Evolutionary conservation across 2,888 invertebrate species (phyloP).

Genomic region (Epinotia demarniana): DNA sequence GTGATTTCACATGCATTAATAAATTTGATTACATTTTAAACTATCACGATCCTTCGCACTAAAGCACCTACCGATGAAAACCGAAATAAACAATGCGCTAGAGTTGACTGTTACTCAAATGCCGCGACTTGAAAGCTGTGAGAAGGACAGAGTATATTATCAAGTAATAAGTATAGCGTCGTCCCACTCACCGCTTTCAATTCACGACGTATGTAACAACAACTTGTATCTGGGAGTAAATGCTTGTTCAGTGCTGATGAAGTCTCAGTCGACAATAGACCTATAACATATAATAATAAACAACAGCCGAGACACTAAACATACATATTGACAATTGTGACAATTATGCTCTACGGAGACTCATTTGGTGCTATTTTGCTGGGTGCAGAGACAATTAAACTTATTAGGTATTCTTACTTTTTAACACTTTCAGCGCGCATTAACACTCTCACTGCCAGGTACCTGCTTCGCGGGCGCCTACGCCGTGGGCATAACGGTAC

Average conservation of each 20-base stretch:
- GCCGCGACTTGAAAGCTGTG: background rate
- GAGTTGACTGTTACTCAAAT: constrained; percentile 2
- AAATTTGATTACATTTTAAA: constrained; percentile 35
- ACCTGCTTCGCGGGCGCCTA: no score
- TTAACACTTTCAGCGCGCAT: background rate
- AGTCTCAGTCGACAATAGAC: constrained; percentile 13
- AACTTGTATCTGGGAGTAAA: constrained; percentile 6
- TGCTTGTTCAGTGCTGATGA: constrained; percentile 6
- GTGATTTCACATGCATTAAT: constrained; percentile 39
- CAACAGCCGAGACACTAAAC: constrained; percentile 25
- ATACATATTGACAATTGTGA: constrained; percentile 33
- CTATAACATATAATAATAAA: constrained; percentile 16
- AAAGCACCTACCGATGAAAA: constrained; percentile 39
- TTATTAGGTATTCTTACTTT: background rate
- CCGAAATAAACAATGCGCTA: constrained; percentile 5
- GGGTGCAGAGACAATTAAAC: background rate
- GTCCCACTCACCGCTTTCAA: background rate
- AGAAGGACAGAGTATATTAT: background rate
- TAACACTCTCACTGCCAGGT: background rate
- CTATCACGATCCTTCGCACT: constrained; percentile 34
- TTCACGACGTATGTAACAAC: background rate
- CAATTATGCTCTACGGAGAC: constrained; percentile 28
- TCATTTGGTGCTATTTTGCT: constrained; percentile 10
- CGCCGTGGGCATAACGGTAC: background rate
- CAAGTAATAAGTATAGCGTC: background rate